phyloP scores from a whole-genome alignment of 1,140 invertebrate species.

The Aphaenogaster floridana region DNA sequence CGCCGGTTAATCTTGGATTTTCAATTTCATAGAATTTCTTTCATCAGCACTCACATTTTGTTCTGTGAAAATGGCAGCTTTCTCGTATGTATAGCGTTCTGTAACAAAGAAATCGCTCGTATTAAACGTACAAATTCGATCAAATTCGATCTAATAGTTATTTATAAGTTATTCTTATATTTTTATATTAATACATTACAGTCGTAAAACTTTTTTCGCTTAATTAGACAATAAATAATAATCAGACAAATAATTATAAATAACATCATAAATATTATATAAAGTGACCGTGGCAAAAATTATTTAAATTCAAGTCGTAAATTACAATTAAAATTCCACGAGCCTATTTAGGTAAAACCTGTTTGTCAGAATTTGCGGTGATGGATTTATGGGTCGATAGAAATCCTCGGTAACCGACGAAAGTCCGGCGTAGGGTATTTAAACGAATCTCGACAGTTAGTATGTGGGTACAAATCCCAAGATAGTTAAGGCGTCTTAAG shows the following conservation, averaged over 20 bases:
- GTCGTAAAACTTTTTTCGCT: not conserved
- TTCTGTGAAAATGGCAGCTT: not conserved
- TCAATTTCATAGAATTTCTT: slow-evolving; percentile 30
- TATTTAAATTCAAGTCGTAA: not conserved
- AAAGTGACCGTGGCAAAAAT: not conserved
- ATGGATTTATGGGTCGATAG: slow-evolving; percentile 27
- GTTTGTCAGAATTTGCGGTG: not conserved
- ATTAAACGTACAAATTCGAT: slow-evolving; percentile 15
- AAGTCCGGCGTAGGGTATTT: slow-evolving; percentile 48
- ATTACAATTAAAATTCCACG: not conserved
- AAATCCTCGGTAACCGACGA: slow-evolving; percentile 47
- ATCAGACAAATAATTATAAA: not conserved
- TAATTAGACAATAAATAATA: not conserved
- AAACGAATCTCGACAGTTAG: slow-evolving; percentile 71
- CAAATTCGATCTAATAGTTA: not conserved
- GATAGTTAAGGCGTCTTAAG: slow-evolving; percentile 74
- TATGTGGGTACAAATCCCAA: slow-evolving; percentile 70
- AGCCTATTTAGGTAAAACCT: not conserved
- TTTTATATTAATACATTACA: not conserved
- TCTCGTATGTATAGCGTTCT: not conserved
- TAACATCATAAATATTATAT: not conserved
- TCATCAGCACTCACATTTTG: not conserved
- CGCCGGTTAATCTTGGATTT: slow-evolving; percentile 41
- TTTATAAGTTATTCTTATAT: not conserved
- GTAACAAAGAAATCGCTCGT: slow-evolving; percentile 10